phyloP scores from a whole-genome alignment of 2,888 invertebrate species.

The Zygothrica quintamaculata region DNA sequence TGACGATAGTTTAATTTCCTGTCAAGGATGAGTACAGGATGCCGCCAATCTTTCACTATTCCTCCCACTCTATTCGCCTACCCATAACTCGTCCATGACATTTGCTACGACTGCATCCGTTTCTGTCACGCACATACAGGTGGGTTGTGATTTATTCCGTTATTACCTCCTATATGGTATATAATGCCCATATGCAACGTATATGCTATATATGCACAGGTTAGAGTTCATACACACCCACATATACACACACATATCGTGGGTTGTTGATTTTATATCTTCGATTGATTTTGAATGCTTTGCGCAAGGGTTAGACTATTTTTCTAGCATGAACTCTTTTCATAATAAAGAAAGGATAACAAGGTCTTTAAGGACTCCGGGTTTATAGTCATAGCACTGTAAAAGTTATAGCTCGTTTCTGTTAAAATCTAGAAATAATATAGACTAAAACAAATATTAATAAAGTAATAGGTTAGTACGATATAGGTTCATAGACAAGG shows the following conservation, averaged over 20 bases:
- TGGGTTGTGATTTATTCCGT: conserved; percentile 54
- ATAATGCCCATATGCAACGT: conserved; percentile 14
- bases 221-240: conserved; percentile 22
- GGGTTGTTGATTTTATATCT: not conserved
- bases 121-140: conserved; percentile 50
- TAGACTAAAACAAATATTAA: not conserved
- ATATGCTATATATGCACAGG: conserved; percentile 7
- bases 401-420: too few relatives aligned
- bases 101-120: conserved; percentile 53
- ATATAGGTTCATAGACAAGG: too few relatives aligned
- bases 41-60: conserved; percentile 39
- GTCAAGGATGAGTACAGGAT: conserved; percentile 26
- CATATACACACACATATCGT: not conserved
- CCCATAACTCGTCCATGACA: conserved; percentile 35
- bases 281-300: not conserved
- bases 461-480: not conserved
- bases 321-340: too few relatives aligned
- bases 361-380: too few relatives aligned
- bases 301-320: not conserved
- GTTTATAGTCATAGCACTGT: too few relatives aligned
- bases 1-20: conserved; percentile 28
- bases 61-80: not conserved
- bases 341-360: too few relatives aligned
- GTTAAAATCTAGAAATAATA: too few relatives aligned
- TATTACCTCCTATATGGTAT: conserved; percentile 34